phyloP scores from a whole-genome alignment of 1,140 invertebrate species.

The Drosophila ambigua region DNA sequence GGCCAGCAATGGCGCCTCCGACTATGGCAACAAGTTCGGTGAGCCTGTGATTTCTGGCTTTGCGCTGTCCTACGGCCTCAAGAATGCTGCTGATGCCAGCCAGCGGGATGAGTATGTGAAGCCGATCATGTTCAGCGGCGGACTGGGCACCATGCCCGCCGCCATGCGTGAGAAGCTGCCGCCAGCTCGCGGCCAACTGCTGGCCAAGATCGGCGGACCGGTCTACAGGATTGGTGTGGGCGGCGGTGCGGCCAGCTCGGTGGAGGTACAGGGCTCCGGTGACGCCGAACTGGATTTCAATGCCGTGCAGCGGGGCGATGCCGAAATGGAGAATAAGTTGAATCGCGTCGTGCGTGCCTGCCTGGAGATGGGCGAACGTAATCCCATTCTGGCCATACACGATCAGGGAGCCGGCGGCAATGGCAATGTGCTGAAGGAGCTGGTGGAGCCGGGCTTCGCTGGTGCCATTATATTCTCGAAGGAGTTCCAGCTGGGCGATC shows the following conservation, averaged over 20 bases:
- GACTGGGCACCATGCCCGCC: constrained; percentile 92
- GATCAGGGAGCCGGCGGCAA: constrained; percentile 96
- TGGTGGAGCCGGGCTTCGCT: constrained; percentile 92
- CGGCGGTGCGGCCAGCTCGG: constrained; percentile 97
- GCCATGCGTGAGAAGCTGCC: constrained; percentile 60
- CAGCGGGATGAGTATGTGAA: constrained; percentile 97
- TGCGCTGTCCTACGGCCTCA: constrained; percentile 94
- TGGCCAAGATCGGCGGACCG: constrained; percentile 98
- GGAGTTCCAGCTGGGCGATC: constrained; percentile 96
- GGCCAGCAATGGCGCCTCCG: constrained; percentile 98
- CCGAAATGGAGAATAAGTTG: constrained; percentile 99
- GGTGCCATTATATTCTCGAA: constrained; percentile 96
- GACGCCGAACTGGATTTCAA: constrained; percentile 95
- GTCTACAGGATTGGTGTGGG: constrained; percentile 99
- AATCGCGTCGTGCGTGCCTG: constrained; percentile 97
- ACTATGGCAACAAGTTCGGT: constrained; percentile 99
- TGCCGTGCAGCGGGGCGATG: constrained; percentile 98
- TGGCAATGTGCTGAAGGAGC: constrained; percentile 98
- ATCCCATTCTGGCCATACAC: constrained; percentile 92
- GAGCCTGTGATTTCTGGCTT: constrained; percentile 97
- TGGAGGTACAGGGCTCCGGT: constrained; percentile 95
- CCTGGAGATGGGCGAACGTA: constrained; percentile 90
- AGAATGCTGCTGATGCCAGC: constrained; percentile 85
- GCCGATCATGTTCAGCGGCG: constrained; percentile 99
- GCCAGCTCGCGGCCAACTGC: constrained; percentile 87